Evolutionary conservation across 2,113 vertebrate genomes (phyloP), one percentile per base, ranked within the genome.

Genomic region (Zosterops hypoxanthus): DNA sequence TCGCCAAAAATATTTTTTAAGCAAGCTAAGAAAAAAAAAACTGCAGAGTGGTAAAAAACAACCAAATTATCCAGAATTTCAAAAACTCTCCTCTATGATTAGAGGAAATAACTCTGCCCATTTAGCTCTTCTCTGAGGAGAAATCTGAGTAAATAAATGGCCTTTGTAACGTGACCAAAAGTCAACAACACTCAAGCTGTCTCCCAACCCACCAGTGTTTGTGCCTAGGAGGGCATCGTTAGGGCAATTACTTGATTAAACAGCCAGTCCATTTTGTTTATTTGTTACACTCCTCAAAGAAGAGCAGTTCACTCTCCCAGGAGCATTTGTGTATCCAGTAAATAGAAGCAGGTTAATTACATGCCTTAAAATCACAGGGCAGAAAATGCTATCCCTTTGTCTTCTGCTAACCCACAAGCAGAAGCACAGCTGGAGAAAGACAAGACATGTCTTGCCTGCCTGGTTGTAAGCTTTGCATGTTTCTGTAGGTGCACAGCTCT

Each of bases 241-340:
- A 77, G 87, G 91, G 91, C 82, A 96, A 91, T 96, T 92, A 90
- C 82, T 87, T 95, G 71, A 93, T 92, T 92, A 95, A 94, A 95
- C 90, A 96, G 39, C 29, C 56, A 82, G 92, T 89, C 77, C 60
- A 86, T 95, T 83, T 92, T 94, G 86, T 94, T 96, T 95, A 59
- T 96, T 92, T 95, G 91, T 84, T 92, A 75, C 69, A 41, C 86
- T 84, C 65, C 57, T 84, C 80, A 81, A 59, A 94, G 81, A 71
- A 86, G 59, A 61, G 50, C 53, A 69, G 75, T 42, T 92, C 70
- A 84, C 53, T 94, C 61, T 77, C 59, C 57, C 0, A 28, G 85
- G 28, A 94, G 49, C n/a, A 50, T 57, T 94, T 88, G 70, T 95
- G 87, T 90, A 65, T 57, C 73, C 78, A 88, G 91, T 88, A 95